Conservation (phyloP, 1,140 invertebrate species). For the Drosophila lacertosa region DNA sequence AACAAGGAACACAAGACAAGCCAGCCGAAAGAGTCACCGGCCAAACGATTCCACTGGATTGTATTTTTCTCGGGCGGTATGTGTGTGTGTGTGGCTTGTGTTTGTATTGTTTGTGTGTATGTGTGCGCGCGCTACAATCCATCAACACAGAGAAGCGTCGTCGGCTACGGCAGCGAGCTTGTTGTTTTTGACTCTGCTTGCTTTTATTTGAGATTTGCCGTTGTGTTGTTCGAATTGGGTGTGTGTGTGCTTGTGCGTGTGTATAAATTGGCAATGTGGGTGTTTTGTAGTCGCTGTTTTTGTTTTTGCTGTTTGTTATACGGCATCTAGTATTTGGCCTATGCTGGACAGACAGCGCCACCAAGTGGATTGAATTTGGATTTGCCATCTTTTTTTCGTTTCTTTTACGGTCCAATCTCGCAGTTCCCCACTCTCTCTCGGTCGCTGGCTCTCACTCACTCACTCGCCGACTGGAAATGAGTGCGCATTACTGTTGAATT, state of each 20-base stretch:
- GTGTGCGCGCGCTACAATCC: constrained; percentile 54
- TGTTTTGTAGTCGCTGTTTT: constrained; percentile 39
- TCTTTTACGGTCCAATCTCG: constrained; percentile 31
- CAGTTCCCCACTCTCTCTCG: constrained; percentile 1
- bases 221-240: constrained; percentile 62
- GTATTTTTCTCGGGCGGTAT: constrained; percentile 38
- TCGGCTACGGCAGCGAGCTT: constrained; percentile 15
- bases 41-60: constrained; percentile 51
- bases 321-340: constrained; percentile 52
- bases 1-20: constrained; percentile 43
- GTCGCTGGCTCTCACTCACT: constrained; percentile 28
- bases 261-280: constrained; percentile 47
- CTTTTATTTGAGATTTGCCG: constrained; percentile 77
- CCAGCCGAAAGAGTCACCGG: constrained; percentile 44
- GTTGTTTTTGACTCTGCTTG: constrained; percentile 64
- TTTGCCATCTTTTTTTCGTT: constrained; percentile 45
- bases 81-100: neutral
- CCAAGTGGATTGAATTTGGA: constrained; percentile 74
- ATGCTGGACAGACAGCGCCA: constrained; percentile 36
- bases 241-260: constrained; percentile 33
- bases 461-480: constrained; percentile 34
- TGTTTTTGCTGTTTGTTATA: constrained; percentile 11
- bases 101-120: constrained; percentile 7
- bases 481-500: constrained; percentile 5
- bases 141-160: constrained; percentile 60